Evolutionary conservation across 2,113 vertebrate species (phyloP).

Genomic region (Sprattus sprattus): DNA sequence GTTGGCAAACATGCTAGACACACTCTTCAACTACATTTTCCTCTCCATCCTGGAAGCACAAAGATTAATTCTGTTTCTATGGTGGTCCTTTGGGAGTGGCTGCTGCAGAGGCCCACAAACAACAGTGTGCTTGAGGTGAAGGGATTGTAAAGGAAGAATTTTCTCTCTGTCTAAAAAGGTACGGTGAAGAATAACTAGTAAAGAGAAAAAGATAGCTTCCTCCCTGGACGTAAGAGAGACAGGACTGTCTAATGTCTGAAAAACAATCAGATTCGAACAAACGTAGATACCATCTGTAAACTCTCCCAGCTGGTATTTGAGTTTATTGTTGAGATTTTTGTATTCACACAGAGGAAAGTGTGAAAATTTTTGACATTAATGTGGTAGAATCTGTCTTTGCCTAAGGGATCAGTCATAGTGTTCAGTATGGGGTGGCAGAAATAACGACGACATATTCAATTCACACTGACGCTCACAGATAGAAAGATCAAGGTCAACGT

Average conservation of each 20-base stretch:
- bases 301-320: background rate
- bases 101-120: constrained; percentile 19
- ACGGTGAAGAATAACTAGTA: constrained; percentile 47
- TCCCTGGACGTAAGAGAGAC: too few relatives aligned
- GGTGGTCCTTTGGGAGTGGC: constrained; percentile 3
- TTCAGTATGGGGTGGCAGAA: background rate
- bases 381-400: background rate
- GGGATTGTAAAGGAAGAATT: constrained; percentile 22
- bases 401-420: background rate
- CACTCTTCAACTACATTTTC: background rate
- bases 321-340: background rate
- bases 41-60: constrained; percentile 26
- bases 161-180: constrained; percentile 33
- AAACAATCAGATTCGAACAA: background rate
- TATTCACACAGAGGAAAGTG: too few relatives aligned
- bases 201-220: constrained; percentile 44
- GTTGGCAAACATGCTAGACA: constrained; percentile 12
- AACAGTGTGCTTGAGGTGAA: background rate
- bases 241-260: background rate
- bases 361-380: background rate
- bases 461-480: background rate
- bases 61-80: constrained; percentile 35
- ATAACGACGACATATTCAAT: background rate
- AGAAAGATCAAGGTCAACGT: constrained; percentile 22
- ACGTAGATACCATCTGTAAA: background rate